A percentile compares a stretch with the other conserved stretches of the same genome.
phyloP scores from a whole-genome alignment of 2,888 invertebrate species.

The Hofmannophila pseudospretella region DNA sequence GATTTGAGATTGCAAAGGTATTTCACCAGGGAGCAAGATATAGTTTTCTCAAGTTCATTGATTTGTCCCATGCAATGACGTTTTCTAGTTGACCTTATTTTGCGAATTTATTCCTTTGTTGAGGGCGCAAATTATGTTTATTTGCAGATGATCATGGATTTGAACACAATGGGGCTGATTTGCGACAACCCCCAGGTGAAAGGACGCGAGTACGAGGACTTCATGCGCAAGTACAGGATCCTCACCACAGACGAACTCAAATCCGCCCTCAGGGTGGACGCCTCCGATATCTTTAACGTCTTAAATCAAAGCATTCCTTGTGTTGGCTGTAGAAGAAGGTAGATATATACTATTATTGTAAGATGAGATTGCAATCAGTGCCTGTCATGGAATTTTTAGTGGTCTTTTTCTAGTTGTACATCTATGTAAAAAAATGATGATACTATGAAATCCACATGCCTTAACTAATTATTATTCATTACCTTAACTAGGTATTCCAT shows the following conservation, averaged over 20 bases:
- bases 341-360: constrained; percentile 18
- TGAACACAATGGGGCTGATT: constrained; percentile 89
- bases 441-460: too few relatives aligned
- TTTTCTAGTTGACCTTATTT: constrained; percentile 68
- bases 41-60: constrained; percentile 29
- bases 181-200: constrained; percentile 89
- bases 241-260: constrained; percentile 87
- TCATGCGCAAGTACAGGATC: constrained; percentile 88
- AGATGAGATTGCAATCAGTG: too few relatives aligned
- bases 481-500: too few relatives aligned
- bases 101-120: constrained; percentile 54
- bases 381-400: too few relatives aligned
- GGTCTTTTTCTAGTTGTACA: too few relatives aligned
- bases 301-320: constrained; percentile 95
- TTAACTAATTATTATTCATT: too few relatives aligned
- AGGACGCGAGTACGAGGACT: constrained; percentile 91
- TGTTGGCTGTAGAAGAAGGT: constrained; percentile 96
- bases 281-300: constrained; percentile 88
- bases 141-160: constrained; percentile 93
- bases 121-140: constrained; percentile 26
- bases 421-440: too few relatives aligned
- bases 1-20: background rate
- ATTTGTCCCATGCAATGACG: constrained; percentile 50
- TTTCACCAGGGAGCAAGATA: background rate
- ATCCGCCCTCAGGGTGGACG: constrained; percentile 88